Evolutionary conservation across 2,888 invertebrate genomes (phyloP).

Genomic region (Chromoteleia sp.): DNA sequence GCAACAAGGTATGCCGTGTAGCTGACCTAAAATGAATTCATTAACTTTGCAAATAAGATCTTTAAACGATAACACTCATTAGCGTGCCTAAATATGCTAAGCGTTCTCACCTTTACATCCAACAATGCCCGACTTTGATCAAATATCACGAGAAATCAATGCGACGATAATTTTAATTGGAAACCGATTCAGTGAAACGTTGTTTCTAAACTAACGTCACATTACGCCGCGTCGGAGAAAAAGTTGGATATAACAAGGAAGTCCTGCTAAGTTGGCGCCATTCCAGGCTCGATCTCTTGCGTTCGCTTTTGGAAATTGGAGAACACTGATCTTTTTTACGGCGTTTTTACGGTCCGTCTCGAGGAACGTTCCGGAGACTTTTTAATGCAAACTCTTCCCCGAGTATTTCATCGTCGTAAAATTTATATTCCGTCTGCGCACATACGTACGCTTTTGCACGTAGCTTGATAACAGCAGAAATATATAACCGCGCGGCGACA

Average conservation of each 20-base stretch:
- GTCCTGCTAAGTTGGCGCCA: conserved; percentile 51
- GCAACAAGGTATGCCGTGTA: conserved; percentile 31
- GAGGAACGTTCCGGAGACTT: conserved; percentile 44
- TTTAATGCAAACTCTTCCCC: conserved; percentile 62
- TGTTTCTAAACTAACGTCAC: conserved; percentile 5
- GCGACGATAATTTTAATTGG: conserved; percentile 6
- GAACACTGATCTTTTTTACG: conserved; percentile 62
- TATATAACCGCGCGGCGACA: conserved; percentile 54
- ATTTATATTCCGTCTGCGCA: conserved; percentile 59
- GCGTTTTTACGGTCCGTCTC: conserved; percentile 53
- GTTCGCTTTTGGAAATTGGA: conserved; percentile 62
- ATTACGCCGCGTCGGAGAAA: conserved; percentile 15
- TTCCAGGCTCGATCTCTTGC: conserved; percentile 45
- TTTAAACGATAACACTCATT: conserved; percentile 41
- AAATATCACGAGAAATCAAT: not conserved
- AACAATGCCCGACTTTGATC: not conserved
- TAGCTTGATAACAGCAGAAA: conserved; percentile 61
- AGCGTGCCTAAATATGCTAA: conserved; percentile 29
- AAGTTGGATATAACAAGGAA: conserved; percentile 53
- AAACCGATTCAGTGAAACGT: not conserved
- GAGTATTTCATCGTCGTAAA: conserved; percentile 60
- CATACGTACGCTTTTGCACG: conserved; percentile 60
- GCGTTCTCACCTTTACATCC: conserved; percentile 7
- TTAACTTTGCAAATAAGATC: conserved; percentile 59
- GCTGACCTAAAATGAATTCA: conserved; percentile 53